Evolutionary conservation across 2,797 vertebrate genomes (phyloP), one percentile per base, ranked within the genome.

Genomic region (Microtus agrestis): DNA sequence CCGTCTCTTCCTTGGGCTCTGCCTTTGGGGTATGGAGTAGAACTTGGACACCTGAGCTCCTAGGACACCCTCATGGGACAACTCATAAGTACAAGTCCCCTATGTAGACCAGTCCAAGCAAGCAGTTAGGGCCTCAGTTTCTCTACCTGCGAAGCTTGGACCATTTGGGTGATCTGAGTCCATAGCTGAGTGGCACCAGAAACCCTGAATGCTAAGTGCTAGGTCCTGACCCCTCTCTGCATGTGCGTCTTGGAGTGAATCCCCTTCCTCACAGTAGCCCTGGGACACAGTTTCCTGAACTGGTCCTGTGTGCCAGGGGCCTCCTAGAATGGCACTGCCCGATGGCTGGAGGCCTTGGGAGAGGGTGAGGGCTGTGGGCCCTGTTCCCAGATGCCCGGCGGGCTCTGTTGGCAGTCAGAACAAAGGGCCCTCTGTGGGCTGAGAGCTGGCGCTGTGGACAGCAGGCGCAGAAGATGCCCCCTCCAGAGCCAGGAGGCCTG

Each of bases 361-460:
- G 63, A 97, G 97, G 95, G 97, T 97, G 91, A 97, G 96, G 97
- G 93, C 94, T 91, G 69, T 91, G 96, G 97, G 97, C 97, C 59
- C 92, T 43, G 88, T 97, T 97, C 97, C 97, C 97, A 97, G 98
- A 95, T n/a, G 91, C 89, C 97, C 92, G 95, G 98, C 37, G 97
- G 98, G 98, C 89, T 95, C 95, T 97, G 97, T 95, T 98, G 98
- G 98, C 98, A 98, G 92, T 2, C 96, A 4, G 37, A 98, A 98
- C 98, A 99, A 98, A 98, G 97, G 96, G 5, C 95, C 97, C 97
- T 98, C 98, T 98, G 98, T 99, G 98, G 73, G 21, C 96, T 94
- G 80, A 80, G 80, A 82, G 97, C 91, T 97, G 96, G 97, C 86
- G 37, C 94, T 96, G 95, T 93, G 95, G 95, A 94, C 81, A 91